A percentile compares a stretch with the other conserved stretches of the same genome.
Evolutionary conservation across 2,797 vertebrate species (phyloP).

Genomic region (Pangasius sanitwongsei): DNA sequence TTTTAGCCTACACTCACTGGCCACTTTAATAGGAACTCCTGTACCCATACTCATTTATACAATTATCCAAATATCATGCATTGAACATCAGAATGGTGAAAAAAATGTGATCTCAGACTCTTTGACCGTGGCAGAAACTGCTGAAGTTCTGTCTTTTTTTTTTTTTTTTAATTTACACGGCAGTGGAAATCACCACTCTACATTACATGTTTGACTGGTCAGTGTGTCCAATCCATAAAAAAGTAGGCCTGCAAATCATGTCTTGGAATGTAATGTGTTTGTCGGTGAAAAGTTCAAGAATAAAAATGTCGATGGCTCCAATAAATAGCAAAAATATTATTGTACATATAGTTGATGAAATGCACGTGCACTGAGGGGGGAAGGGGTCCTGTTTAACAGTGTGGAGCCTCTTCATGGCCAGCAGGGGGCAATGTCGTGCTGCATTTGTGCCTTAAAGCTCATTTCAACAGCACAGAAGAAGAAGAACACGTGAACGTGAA

Average conservation of each 20-base stretch:
- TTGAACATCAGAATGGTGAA: neutral
- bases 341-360: neutral
- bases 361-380: neutral
- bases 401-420: neutral
- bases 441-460: no score
- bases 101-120: neutral
- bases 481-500: slow-evolving; percentile 16
- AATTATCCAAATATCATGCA: neutral
- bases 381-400: neutral
- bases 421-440: slow-evolving; percentile 16
- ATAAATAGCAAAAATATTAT: neutral
- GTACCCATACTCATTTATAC: neutral
- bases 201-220: neutral
- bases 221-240: neutral
- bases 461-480: slow-evolving; percentile 5
- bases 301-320: neutral
- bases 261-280: neutral
- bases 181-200: neutral
- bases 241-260: neutral
- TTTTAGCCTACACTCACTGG: neutral
- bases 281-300: neutral
- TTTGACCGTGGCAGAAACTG: neutral
- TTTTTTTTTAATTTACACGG: neutral
- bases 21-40: slow-evolving; percentile 9
- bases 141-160: neutral